Base-by-base conservation (phyloP, 1,140 invertebrate genomes). In the Apis cerana region DNA sequence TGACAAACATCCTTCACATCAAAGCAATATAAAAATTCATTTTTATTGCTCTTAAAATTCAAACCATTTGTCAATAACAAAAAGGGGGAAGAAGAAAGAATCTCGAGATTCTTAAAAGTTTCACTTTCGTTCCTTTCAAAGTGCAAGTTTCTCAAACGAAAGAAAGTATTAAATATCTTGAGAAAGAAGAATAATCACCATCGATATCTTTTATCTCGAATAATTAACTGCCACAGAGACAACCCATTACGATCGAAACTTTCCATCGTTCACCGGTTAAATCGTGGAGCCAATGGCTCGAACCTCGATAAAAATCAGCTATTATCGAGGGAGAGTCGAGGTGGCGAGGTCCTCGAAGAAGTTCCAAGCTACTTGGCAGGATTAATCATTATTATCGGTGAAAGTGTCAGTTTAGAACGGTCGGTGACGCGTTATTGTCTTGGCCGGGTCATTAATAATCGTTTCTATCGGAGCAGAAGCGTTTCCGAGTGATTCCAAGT, bases 401-500 rank as follows among this genome's bases (percentile, higher is more conserved):
- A 64, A 85, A 84, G 61, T 74, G 85, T 83, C 70, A 54, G 23
- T 79, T 69, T 17, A 43, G 80, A 68, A 81, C 61, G 62, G 54
- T 84, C 85, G 71, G 74, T 70, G 78, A 78, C 64, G 58, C 78
- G 77, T 81, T 80, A 84, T 68, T 79, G 59, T 75, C 76, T 75
- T 64, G 61, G 78, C 56, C n/a, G 77, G 50, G 56, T 88, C 85
- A 85, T 88, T 88, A 87, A 88, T 87, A 87, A 88, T 82, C 82
- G 62, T 56, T 71, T 64, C 72, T n/a, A 33, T 61, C 23, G 50
- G 33, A 50, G 23, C 33, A 17, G 52, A 50, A 80, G 64, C 8
- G 10, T 21, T 21, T 19, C 33, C 62, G 19, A 68, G 23, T 15
- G 61, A 76, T 48, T 48, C 17, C 64, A 11, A 43, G 50, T 48